Evolutionary conservation across 92 coral and sea anemone genomes (phyloP), one percentile per base, ranked within the genome.

Genomic region (Epizoanthus fatuus): DNA sequence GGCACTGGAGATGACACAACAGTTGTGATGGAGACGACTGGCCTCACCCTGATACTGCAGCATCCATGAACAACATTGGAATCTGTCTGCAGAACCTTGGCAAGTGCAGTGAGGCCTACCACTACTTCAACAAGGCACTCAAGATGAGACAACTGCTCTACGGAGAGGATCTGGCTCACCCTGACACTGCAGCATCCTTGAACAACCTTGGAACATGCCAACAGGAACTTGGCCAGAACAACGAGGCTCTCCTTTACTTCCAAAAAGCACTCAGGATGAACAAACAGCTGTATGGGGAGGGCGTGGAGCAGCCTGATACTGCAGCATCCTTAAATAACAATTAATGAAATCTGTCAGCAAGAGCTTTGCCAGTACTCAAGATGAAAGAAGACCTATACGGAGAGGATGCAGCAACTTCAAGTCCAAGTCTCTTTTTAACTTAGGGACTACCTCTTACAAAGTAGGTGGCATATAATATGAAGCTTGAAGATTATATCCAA

Each of bases 201-300:
- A 74, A 74, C 62, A 74, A 74, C 80, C 62, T 74, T 44, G 80
- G 80, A 5, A 51, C 37, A 0, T 74, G 80, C 14, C 47, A 38
- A 38, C 39, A 35, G 72, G n/a, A 67, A 35, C 72, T 67, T 67
- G 72, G 72, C 72, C 45, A 67, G 14, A 12, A 67, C 17, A 2
- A 40, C 25, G 45, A 67, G 72, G 72, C 72, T 29, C 72, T 35
- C 49, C 1, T 9, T 10, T 67, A 67, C 19, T 45, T 32, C 42
- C 6, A 29, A 38, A 25, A 45, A 38, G 51, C 72, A 15, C 72
- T 67, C n/a, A 19, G 40, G 15, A 32, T 29, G 42, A n/a, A 17
- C 8, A 17, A 67, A 8, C 38, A 14, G 45, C 25, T 67, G 38
- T 67, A 35, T 67, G 72, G 51, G 29, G 72, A 29, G 9, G 11